phyloP scores from a whole-genome alignment of 1,140 invertebrate genomes.

The Cryptotermes secundus region DNA sequence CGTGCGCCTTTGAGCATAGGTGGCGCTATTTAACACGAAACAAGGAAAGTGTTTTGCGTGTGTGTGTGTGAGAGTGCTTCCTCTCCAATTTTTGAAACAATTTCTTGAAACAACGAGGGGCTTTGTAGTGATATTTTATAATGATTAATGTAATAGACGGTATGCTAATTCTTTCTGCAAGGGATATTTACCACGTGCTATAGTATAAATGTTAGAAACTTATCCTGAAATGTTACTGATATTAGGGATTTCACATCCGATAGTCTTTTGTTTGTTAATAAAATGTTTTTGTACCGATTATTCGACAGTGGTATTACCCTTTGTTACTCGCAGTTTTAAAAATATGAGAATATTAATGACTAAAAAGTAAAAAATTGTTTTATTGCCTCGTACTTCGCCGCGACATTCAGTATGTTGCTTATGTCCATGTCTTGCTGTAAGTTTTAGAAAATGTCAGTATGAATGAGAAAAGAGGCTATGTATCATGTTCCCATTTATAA shows the following conservation, averaged over 20 bases:
- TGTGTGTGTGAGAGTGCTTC: constrained; percentile 16
- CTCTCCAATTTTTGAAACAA: constrained; percentile 19
- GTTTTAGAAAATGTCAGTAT: too few species aligned
- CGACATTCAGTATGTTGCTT: neutral
- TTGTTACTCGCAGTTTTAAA: constrained; percentile 23
- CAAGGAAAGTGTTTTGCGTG: neutral
- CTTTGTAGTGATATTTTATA: neutral
- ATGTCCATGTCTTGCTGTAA: neutral
- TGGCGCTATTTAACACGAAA: constrained; percentile 24
- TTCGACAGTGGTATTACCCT: constrained; percentile 17
- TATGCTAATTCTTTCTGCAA: neutral
- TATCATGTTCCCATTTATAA: neutral
- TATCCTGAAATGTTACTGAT: neutral
- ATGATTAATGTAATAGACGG: constrained; percentile 5
- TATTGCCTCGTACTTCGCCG: neutral
- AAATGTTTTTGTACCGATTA: constrained; percentile 22
- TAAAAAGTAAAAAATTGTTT: neutral
- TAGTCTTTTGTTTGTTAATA: constrained; percentile 27
- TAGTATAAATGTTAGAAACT: neutral
- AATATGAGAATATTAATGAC: neutral
- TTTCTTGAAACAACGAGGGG: constrained; percentile 20
- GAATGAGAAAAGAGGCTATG: neutral
- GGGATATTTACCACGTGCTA: neutral
- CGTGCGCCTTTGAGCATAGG: constrained; percentile 27
- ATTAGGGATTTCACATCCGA: constrained; percentile 15